Evolutionary conservation across 2,888 invertebrate species (phyloP).

Genomic region (Epinotia demarniana): DNA sequence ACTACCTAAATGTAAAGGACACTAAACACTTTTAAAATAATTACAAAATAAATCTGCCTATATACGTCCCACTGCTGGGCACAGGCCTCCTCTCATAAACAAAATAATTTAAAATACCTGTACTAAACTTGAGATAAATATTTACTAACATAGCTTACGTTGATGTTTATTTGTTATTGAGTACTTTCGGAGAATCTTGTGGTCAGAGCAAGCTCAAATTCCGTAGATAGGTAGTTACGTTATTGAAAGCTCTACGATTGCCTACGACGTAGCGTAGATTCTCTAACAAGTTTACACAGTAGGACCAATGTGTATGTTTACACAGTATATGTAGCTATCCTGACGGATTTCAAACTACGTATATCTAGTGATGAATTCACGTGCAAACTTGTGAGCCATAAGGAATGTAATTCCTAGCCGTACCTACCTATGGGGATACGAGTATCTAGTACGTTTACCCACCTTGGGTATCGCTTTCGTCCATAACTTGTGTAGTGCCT

Average conservation of each 20-base stretch:
- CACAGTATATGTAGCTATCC: neutral
- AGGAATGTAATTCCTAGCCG: constrained; percentile 10
- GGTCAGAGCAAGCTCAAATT: constrained; percentile 22
- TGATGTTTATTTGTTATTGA: neutral
- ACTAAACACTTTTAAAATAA: too few relatives aligned
- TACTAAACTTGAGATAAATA: too few relatives aligned
- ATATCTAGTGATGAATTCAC: constrained; percentile 4
- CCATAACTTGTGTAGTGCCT: constrained; percentile 1
- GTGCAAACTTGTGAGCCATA: constrained; percentile 17
- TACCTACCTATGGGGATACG: neutral
- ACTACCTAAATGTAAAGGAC: too few relatives aligned
- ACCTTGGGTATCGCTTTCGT: neutral
- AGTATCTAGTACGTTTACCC: neutral
- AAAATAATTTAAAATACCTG: too few relatives aligned
- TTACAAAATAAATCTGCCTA: too few relatives aligned
- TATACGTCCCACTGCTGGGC: too few relatives aligned
- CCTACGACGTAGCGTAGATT: constrained; percentile 26
- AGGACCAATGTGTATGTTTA: constrained; percentile 19
- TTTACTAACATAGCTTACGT: neutral
- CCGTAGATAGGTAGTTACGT: neutral
- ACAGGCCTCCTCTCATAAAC: too few relatives aligned
- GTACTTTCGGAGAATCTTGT: constrained; percentile 2
- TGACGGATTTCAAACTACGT: constrained; percentile 16
- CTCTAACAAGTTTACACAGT: constrained; percentile 36
- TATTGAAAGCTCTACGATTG: constrained; percentile 11